Percentiles rank a stretch among this genome's conserved stretches.
These are phyloP conservation scores for Rhynchomys soricoides DNA, from an alignment of 2,113 vertebrate genomes.

Conservation along the genomic window DNA sequence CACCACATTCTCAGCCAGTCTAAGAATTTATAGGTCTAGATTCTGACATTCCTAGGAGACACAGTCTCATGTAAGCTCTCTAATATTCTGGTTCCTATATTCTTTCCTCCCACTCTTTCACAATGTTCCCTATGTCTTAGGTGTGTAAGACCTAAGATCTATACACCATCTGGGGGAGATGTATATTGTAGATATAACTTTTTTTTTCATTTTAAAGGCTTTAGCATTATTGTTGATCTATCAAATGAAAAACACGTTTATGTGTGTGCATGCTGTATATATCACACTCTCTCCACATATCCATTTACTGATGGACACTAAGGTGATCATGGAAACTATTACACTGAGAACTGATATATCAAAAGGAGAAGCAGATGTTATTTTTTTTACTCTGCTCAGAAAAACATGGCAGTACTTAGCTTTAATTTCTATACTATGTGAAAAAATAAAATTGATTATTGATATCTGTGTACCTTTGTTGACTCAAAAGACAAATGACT, in stretches of 20 bases:
- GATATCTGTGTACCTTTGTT: not conserved
- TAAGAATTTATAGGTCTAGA: not conserved
- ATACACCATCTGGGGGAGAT: no score
- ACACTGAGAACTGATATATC: not conserved
- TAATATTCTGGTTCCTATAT: no score
- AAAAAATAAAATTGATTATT: conserved; percentile 13
- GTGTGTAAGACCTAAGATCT: no score
- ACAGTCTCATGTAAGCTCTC: not conserved
- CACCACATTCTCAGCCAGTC: not conserved
- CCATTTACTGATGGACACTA: not conserved
- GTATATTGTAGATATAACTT: not conserved
- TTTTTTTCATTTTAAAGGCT: not conserved
- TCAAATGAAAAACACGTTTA: not conserved
- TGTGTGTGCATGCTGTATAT: accelerated
- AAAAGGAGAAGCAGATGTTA: not conserved
- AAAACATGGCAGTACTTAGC: not conserved
- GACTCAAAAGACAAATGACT: not conserved
- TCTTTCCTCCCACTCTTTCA: not conserved
- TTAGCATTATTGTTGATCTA: not conserved
- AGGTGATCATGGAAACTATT: not conserved
- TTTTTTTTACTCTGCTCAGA: not conserved
- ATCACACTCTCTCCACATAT: not conserved
- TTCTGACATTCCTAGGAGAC: not conserved
- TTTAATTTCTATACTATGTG: conserved; percentile 45
- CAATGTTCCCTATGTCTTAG: not conserved